Conservation (phyloP, 2,113 vertebrate species). For the Clarias macrocephalus region DNA sequence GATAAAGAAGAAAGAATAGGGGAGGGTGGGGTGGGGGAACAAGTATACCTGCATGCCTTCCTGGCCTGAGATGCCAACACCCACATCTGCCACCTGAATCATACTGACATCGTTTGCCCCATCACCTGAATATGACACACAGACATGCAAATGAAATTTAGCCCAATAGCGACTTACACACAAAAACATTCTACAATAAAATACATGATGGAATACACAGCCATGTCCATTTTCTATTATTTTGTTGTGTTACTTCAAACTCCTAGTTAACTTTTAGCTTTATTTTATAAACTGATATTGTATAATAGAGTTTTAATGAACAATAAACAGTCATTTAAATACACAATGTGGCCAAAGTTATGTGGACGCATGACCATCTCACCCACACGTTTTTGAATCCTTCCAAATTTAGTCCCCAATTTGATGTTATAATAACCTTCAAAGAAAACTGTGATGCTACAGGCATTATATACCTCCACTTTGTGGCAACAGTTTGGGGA, state of each 20-base stretch:
- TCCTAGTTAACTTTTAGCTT: background rate
- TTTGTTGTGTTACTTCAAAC: background rate
- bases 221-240: background rate
- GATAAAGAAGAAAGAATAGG: background rate
- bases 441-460: background rate
- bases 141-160: background rate
- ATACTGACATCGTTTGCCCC: constrained; percentile 89
- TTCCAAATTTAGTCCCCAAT: background rate
- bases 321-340: background rate
- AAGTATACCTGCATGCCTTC: constrained; percentile 87
- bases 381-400: background rate
- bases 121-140: constrained; percentile 70
- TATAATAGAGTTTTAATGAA: background rate
- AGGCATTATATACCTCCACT: background rate
- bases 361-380: background rate
- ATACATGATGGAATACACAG: background rate
- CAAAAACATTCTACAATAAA: background rate
- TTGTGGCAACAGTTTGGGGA: background rate
- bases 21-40: background rate
- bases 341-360: background rate
- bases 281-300: background rate
- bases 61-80: constrained; percentile 82
- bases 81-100: constrained; percentile 83
- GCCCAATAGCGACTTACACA: background rate
- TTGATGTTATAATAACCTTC: background rate